A percentile compares a stretch with the other conserved stretches of the same genome.
These are phyloP conservation scores for Octodon degus DNA, from an alignment of 2,113 vertebrate species.

Conservation along the genomic window DNA sequence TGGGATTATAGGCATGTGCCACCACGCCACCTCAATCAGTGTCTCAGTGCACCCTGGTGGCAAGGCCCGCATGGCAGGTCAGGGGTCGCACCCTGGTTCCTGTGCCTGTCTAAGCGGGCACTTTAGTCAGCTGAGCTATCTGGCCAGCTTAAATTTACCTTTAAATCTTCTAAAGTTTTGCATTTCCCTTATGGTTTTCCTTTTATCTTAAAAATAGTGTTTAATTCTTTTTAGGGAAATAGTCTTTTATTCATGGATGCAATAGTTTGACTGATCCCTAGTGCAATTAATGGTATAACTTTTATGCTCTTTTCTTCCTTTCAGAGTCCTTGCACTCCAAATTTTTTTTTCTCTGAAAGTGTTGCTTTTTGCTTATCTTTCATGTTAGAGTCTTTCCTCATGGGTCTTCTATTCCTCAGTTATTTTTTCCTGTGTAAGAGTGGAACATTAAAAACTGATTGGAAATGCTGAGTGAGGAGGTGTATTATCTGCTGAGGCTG, in stretches of 20 bases:
- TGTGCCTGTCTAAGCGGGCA: too few species aligned
- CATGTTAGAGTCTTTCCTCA: background rate
- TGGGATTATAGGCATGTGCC: too few species aligned
- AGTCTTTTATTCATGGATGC: background rate
- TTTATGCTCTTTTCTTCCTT: background rate
- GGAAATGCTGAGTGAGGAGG: background rate
- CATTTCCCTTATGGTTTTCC: conserved; percentile 19
- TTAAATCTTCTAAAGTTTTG: background rate
- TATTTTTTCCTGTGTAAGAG: background rate
- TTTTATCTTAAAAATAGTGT: conserved; percentile 1
- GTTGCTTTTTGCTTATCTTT: conserved; percentile 12
- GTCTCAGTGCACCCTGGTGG: too few species aligned
- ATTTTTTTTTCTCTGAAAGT: background rate
- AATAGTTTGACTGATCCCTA: background rate
- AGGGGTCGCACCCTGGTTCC: too few species aligned
- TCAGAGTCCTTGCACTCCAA: background rate
- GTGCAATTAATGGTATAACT: background rate
- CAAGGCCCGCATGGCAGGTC: too few species aligned
- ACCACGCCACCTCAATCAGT: too few species aligned
- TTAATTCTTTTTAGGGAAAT: background rate
- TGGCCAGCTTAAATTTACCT: too few species aligned
- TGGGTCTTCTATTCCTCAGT: conserved; percentile 21
- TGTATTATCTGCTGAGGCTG: background rate
- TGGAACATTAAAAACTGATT: background rate
- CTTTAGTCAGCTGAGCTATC: too few species aligned